These are phyloP conservation scores for Ciconia nigra DNA, from an alignment of 2,797 vertebrate species.

Conservation along the genomic window DNA sequence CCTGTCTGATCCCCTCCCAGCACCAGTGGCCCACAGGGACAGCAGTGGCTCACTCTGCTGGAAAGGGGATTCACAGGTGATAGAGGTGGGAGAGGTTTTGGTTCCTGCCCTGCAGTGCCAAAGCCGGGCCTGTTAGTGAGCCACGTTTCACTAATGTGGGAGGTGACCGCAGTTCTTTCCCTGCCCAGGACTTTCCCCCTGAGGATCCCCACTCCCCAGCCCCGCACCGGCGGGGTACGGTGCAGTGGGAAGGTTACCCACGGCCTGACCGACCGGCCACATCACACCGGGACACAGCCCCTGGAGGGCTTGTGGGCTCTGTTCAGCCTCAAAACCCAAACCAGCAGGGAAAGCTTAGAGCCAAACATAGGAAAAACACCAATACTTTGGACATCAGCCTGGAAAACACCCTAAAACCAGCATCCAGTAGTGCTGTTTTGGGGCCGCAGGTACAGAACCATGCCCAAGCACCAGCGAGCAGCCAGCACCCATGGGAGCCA, in stretches of 20 bases:
- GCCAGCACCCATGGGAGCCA: neutral
- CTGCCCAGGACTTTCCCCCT: neutral
- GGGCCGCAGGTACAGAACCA: accelerated
- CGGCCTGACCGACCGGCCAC: neutral
- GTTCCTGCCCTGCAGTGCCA: neutral
- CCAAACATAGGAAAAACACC: accelerated
- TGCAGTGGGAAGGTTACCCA: accelerated
- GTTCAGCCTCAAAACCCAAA: neutral
- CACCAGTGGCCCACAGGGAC: accelerated
- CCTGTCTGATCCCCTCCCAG: neutral
- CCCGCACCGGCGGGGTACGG: accelerated
- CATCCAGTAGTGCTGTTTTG: neutral
- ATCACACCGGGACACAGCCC: accelerated
- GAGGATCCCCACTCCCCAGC: accelerated
- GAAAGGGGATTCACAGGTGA: neutral
- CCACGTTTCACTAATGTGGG: accelerated
- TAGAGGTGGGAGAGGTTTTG: neutral
- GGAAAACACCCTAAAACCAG: neutral
- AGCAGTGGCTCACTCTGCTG: neutral
- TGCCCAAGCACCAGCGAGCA: neutral
- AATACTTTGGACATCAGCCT: neutral
- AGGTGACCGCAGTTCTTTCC: no score
- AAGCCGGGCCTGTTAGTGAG: neutral
- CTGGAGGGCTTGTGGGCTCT: neutral
- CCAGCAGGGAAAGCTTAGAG: neutral